A percentile compares a stretch with the other conserved stretches of the same genome.
Conservation (phyloP, 2,888 invertebrate genomes). For the Smittia aterrima region DNA sequence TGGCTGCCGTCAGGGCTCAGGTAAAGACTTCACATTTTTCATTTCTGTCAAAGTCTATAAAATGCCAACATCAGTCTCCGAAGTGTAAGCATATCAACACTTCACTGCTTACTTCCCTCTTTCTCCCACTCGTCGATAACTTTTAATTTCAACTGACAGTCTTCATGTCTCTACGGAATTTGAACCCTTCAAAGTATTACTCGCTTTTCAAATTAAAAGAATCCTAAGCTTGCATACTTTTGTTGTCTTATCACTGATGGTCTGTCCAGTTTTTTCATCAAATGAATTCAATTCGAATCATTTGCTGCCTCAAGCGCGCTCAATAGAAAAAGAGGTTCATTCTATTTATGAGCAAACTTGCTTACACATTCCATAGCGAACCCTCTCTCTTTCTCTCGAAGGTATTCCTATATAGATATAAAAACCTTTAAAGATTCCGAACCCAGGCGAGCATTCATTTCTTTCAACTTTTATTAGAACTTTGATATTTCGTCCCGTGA, state of each 20-base stretch:
- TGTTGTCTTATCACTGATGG: neutral
- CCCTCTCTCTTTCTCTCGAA: too few relatives aligned
- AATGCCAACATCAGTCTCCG: conserved; percentile 27
- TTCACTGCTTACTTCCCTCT: conserved; percentile 40
- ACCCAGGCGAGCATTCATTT: neutral
- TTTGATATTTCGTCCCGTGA: neutral
- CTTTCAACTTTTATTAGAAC: neutral
- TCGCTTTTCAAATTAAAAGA: neutral
- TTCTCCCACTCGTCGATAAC: too few relatives aligned
- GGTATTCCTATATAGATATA: too few relatives aligned
- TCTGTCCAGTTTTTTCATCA: neutral
- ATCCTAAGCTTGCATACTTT: too few relatives aligned
- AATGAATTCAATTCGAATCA: neutral
- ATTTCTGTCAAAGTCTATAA: conserved; percentile 28
- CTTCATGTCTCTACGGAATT: too few relatives aligned
- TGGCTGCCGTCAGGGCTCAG: conserved; percentile 87
- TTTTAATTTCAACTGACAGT: too few relatives aligned
- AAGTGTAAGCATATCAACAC: conserved; percentile 42
- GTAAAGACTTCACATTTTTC: conserved; percentile 57
- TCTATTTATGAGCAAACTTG: neutral
- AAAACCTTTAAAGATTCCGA: too few relatives aligned
- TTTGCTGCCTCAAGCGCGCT: conserved; percentile 18
- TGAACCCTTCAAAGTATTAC: neutral
- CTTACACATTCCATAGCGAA: too few relatives aligned
- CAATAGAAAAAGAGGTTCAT: conserved; percentile 20